phyloP scores from a whole-genome alignment of 2,888 invertebrate species.

The Lutraria lutraria region DNA sequence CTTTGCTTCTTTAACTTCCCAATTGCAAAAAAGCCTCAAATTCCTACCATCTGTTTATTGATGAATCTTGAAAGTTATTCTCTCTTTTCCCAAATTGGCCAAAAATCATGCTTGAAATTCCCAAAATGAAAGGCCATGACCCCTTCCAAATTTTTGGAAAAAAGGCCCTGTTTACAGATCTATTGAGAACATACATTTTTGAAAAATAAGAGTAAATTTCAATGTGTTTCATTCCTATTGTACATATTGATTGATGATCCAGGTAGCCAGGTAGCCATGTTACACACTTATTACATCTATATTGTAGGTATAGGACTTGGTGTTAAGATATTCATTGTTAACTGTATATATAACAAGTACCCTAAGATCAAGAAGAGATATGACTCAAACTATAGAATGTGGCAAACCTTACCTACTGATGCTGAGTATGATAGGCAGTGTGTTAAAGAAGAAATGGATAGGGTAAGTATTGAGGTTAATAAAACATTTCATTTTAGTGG shows the following conservation, averaged over 20 bases:
- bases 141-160: no score
- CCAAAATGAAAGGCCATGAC: no score
- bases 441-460: constrained; percentile 58
- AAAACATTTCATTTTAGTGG: neutral
- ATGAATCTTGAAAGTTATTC: no score
- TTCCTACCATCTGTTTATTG: no score
- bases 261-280: neutral
- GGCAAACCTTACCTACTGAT: constrained; percentile 86
- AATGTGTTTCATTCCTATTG: no score
- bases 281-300: neutral
- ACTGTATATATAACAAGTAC: constrained; percentile 87
- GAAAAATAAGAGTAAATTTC: no score
- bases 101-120: no score
- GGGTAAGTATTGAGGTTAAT: neutral
- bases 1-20: no score
- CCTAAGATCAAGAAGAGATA: constrained; percentile 87
- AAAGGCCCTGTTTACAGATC: no score
- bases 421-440: constrained; percentile 82
- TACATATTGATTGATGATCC: neutral
- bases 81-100: no score
- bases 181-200: no score
- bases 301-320: constrained; percentile 84
- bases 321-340: constrained; percentile 87
- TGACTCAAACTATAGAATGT: constrained; percentile 84
- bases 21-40: no score